Conservation (phyloP, 2,113 vertebrate species). For the Haemorhous mexicanus region DNA sequence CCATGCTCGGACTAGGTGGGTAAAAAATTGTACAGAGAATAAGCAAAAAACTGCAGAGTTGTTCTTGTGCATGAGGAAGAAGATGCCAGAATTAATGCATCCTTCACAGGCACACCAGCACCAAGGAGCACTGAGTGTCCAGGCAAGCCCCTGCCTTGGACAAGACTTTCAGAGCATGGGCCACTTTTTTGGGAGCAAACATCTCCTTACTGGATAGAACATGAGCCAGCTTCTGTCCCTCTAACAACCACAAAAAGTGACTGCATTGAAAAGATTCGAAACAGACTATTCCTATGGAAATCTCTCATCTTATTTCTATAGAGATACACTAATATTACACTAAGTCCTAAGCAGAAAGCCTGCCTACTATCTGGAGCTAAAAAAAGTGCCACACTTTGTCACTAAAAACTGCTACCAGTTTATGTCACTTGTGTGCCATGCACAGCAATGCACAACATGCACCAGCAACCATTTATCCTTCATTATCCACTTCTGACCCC, state of each 20-base stretch:
- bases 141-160: not conserved
- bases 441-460: not conserved
- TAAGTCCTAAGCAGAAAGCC: not conserved
- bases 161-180: not conserved
- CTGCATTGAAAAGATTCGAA: not conserved
- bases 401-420: not conserved
- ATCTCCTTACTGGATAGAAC: not conserved
- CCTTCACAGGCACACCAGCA: not conserved
- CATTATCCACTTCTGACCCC: not conserved
- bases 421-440: not conserved
- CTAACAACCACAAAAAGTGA: not conserved
- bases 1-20: rapidly evolving
- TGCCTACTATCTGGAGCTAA: not conserved
- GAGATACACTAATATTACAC: not conserved
- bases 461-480: not conserved
- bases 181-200: not conserved
- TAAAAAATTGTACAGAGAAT: not conserved
- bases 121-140: not conserved
- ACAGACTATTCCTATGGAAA: not conserved
- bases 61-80: not conserved
- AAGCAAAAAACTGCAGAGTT: not conserved
- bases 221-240: not conserved
- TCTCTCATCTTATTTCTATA: not conserved
- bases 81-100: not conserved
- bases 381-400: not conserved